Evolutionary conservation across 2,888 invertebrate genomes (phyloP).

Genomic region (Agonopterix heracliana): DNA sequence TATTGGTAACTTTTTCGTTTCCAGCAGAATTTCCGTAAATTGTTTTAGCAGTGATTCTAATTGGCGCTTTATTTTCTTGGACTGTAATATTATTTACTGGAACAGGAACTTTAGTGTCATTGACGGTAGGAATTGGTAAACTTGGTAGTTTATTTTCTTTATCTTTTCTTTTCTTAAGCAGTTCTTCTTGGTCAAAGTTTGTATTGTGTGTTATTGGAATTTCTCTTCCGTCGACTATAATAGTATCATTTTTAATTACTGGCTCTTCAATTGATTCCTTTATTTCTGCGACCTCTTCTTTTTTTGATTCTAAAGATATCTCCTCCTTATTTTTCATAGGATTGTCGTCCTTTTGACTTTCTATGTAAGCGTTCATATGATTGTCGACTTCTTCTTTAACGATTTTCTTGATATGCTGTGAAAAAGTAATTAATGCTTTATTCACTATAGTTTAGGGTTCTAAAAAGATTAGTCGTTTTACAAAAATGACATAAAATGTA

Average conservation of each 20-base stretch:
- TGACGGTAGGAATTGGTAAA: too few species aligned
- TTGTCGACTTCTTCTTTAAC: constrained; percentile 29
- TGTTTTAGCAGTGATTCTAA: constrained; percentile 25
- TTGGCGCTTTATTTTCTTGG: constrained; percentile 9
- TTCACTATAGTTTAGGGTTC: too few species aligned
- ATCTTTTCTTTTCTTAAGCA: constrained; percentile 4
- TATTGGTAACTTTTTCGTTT: constrained; percentile 44
- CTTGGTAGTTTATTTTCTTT: constrained; percentile 3
- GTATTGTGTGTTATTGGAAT: constrained; percentile 11
- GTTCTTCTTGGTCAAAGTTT: constrained; percentile 8
- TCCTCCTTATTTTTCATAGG: neutral
- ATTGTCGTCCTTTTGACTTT: neutral
- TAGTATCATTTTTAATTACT: constrained; percentile 9
- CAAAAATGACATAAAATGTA: too few species aligned
- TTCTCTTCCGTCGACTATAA: constrained; percentile 13
- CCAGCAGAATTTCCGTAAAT: constrained; percentile 39
- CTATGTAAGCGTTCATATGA: neutral
- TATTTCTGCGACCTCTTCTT: neutral
- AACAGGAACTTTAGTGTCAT: neutral
- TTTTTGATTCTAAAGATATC: neutral
- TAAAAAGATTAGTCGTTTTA: too few species aligned
- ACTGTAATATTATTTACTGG: constrained; percentile 11
- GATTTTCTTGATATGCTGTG: constrained; percentile 26
- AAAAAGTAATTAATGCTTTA: constrained; percentile 1
- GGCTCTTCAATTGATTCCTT: neutral